Evolutionary conservation across 30 jellyfish, hydroid and myxozoan species (phyloP).

Genomic region (Aurelia aurita): DNA sequence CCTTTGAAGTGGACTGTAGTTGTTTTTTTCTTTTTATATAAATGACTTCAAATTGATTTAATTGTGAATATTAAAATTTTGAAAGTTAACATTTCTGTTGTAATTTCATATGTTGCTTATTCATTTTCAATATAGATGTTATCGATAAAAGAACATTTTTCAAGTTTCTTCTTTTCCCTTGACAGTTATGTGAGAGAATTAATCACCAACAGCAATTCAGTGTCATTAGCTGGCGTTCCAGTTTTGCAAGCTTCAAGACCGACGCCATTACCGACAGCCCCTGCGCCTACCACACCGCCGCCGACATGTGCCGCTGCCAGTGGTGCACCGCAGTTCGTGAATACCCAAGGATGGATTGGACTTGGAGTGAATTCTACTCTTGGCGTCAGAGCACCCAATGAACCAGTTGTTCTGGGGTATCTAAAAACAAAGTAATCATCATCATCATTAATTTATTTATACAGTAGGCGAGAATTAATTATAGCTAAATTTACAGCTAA

Average conservation of each 20-base stretch:
- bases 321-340: constrained; percentile 52
- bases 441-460: too few species aligned
- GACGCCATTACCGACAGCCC: constrained; percentile 73
- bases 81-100: too few species aligned
- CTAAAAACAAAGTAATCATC: constrained; percentile 63
- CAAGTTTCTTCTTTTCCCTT: background rate
- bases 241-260: constrained; percentile 29
- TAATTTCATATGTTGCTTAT: too few species aligned
- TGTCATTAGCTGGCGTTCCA: constrained; percentile 82
- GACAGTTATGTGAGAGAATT: constrained; percentile 46
- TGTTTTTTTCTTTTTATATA: too few species aligned
- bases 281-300: constrained; percentile 89
- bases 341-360: constrained; percentile 64
- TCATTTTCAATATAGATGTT: too few species aligned
- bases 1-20: too few species aligned
- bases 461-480: too few species aligned
- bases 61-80: too few species aligned
- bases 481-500: too few species aligned
- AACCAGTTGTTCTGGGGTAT: constrained; percentile 32
- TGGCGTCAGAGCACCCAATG: constrained; percentile 70
- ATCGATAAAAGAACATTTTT: background rate
- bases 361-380: constrained; percentile 55
- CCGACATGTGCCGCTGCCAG: constrained; percentile 89
- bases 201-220: constrained; percentile 20
- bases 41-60: too few species aligned